Percentiles rank a stretch among this genome's conserved stretches.
These are phyloP conservation scores for Drosophila demipolita DNA, from an alignment of 2,888 invertebrate species.

Conservation along the genomic window DNA sequence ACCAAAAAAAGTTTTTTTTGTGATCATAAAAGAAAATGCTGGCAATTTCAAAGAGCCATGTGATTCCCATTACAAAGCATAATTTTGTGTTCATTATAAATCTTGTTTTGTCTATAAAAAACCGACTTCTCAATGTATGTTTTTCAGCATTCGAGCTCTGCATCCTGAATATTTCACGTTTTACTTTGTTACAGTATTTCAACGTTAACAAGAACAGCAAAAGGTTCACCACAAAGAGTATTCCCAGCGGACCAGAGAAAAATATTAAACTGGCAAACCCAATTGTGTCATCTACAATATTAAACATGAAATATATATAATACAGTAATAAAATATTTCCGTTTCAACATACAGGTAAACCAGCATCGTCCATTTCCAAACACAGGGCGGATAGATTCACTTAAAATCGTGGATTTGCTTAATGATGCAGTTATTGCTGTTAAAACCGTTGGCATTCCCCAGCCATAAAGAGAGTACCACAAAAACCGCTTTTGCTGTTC, in stretches of 20 bases:
- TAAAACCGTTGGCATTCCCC: conserved; percentile 88
- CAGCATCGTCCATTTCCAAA: conserved; percentile 89
- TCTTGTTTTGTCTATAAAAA: conserved; percentile 89
- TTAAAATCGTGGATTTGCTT: conserved; percentile 86
- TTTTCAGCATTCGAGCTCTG: conserved; percentile 88
- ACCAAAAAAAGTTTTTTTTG: conserved; percentile 85
- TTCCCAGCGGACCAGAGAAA: conserved; percentile 88
- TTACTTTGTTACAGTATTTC: conserved; percentile 89
- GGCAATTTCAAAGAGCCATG: conserved; percentile 89
- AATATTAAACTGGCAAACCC: conserved; percentile 86
- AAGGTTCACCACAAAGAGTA: conserved; percentile 88
- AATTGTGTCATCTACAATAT: conserved; percentile 76
- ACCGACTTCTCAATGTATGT: conserved; percentile 87
- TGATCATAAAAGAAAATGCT: conserved; percentile 87
- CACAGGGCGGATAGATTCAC: conserved; percentile 86
- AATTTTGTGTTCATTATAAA: conserved; percentile 90
- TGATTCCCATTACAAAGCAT: conserved; percentile 92
- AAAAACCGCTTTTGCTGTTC: conserved; percentile 86
- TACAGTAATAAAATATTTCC: not conserved
- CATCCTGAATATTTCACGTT: conserved; percentile 90
- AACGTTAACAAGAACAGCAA: conserved; percentile 89
- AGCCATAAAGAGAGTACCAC: conserved; percentile 90
- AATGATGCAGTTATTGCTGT: conserved; percentile 86
- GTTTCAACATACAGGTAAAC: conserved; percentile 85
- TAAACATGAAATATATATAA: not conserved